Percentiles rank a stretch among this genome's conserved stretches.
These are phyloP conservation scores for Melanotaenia trifasciata DNA, from an alignment of 2,797 vertebrate species.

Conservation along the genomic window DNA sequence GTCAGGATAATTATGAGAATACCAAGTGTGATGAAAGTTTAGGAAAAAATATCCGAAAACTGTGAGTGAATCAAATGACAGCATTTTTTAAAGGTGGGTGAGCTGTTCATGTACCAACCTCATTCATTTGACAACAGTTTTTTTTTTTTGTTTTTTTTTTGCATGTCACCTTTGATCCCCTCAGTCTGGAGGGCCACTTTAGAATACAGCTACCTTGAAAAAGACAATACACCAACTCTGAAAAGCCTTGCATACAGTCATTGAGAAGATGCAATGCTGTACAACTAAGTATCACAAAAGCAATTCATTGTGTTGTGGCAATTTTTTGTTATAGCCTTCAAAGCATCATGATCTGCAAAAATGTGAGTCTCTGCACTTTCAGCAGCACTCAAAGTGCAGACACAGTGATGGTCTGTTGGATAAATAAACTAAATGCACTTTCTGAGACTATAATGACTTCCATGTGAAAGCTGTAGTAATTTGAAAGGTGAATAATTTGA, in stretches of 20 bases:
- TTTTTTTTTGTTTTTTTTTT: slow-evolving; percentile 14
- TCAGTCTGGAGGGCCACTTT: slow-evolving; percentile 17
- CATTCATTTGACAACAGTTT: slow-evolving; percentile 20
- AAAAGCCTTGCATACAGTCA: slow-evolving; percentile 11
- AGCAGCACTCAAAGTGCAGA: slow-evolving; percentile 10
- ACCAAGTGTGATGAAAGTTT: slow-evolving; percentile 14
- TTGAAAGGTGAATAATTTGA: slow-evolving; percentile 9
- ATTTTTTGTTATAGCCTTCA: neutral
- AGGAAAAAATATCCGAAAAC: neutral
- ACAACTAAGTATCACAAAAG: slow-evolving; percentile 1
- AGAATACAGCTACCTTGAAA: slow-evolving; percentile 21
- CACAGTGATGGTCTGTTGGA: slow-evolving; percentile 11
- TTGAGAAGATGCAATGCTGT: slow-evolving; percentile 1
- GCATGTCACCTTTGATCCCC: slow-evolving; percentile 36
- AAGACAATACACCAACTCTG: slow-evolving; percentile 20
- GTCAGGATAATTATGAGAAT: slow-evolving; percentile 36
- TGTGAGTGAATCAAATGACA: slow-evolving; percentile 29
- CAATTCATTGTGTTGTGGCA: neutral
- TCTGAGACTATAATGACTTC: neutral
- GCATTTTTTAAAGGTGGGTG: slow-evolving; percentile 1
- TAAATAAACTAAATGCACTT: slow-evolving; percentile 9
- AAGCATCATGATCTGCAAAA: slow-evolving; percentile 14
- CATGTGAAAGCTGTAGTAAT: slow-evolving; percentile 12
- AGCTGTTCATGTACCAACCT: slow-evolving; percentile 2
- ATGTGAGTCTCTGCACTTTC: slow-evolving; percentile 14